Evolutionary conservation across 35 echinoderm and acorn worm species (phyloP), one percentile per base, ranked within the genome.

Genomic region (Eucidaris tribuloides): DNA sequence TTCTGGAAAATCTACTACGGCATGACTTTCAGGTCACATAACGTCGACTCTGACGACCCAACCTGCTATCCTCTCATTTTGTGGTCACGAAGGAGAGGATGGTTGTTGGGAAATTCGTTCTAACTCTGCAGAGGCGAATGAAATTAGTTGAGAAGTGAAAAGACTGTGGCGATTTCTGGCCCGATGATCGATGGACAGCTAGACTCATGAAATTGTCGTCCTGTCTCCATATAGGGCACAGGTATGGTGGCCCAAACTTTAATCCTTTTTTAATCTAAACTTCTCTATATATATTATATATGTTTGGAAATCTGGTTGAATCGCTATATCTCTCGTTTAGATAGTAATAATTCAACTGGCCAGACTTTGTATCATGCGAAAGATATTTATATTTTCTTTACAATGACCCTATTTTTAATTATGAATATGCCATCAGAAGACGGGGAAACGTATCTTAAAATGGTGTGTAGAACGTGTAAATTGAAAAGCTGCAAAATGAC

Each of bases 201-300:
- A 14, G 81, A 95, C 9, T 55, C 58, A 55, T 25, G 71, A 76
- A 15, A 89, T 97, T 15, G 89, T 84, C n/a, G 89, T 97, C 41
- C 63, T 97, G 42, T 84, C 94, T 9, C 88, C 89, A 0, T 97
- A 97, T 77, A 55, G 62, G 18, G 42, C 83, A 19, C 93, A 96
- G 93, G 94, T 92, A 45, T 28, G 82, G n/a, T n/a, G n/a, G n/a
- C n/a, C 44, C 4, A 5, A 11, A 64, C 29, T 68, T n/a, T n/a
- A n/a, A n/a, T n/a, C n/a, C n/a, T n/a, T n/a, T n/a, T n/a, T n/a
- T n/a, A n/a, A n/a, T n/a, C n/a, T n/a, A n/a, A n/a, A n/a, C n/a
- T n/a, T n/a, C n/a, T n/a, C n/a, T n/a, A n/a, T n/a, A n/a, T n/a
- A n/a, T n/a, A n/a, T n/a, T n/a, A n/a, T n/a, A n/a, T n/a, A n/a